Conservation (phyloP, 2,797 vertebrate genomes). For the Thripadectes ignobilis region DNA sequence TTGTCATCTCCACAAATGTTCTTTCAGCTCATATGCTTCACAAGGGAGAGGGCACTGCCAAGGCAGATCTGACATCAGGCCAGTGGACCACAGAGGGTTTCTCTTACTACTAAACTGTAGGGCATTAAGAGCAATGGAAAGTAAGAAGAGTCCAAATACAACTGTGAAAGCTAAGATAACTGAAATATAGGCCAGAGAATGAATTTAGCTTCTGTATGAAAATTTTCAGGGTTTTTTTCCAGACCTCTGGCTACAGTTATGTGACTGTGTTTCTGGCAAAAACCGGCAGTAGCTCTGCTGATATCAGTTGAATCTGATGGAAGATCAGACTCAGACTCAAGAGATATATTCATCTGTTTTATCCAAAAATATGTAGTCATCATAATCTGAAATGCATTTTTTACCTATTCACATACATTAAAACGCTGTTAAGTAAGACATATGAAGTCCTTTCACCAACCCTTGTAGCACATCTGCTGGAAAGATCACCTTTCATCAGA, state of each 20-base stretch:
- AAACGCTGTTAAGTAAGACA: slow-evolving; percentile 1
- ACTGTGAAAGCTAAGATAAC: not conserved
- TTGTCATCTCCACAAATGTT: not conserved
- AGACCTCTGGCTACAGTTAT: not conserved
- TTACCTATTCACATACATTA: not conserved
- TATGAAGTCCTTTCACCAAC: slow-evolving; percentile 1
- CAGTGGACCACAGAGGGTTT: not conserved
- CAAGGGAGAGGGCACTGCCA: not conserved
- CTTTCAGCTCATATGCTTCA: not conserved
- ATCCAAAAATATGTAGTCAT: not conserved
- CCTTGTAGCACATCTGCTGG: not conserved
- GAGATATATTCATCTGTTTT: not conserved
- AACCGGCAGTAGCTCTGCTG: not conserved
- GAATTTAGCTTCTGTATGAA: slow-evolving; percentile 28
- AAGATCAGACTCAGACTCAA: not conserved
- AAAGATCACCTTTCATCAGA: slow-evolving; percentile 54
- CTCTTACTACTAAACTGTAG: not conserved
- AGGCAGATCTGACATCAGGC: not conserved
- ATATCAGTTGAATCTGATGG: not conserved
- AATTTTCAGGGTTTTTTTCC: not conserved
- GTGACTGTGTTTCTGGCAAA: not conserved
- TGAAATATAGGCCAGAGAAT: not conserved
- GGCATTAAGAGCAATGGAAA: not conserved
- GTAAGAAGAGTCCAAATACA: not conserved
- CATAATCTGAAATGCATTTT: slow-evolving; percentile 9